phyloP scores from a whole-genome alignment of 1,140 invertebrate species.

The Anoplolepis gracilipes region DNA sequence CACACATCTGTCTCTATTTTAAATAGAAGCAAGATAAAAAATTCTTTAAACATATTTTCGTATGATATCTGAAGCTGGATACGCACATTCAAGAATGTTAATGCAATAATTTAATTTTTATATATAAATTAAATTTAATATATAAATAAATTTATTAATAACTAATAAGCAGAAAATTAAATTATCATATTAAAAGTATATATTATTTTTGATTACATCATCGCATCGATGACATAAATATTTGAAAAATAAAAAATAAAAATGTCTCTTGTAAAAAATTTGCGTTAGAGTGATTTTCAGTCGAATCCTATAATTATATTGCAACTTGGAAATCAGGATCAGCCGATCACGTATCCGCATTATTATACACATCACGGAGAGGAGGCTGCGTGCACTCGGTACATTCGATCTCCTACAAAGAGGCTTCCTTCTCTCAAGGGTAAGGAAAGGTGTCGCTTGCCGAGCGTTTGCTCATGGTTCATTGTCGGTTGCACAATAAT shows the following conservation, averaged over 20 bases:
- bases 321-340: neutral
- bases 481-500: slow-evolving; percentile 69
- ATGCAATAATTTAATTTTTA: no score
- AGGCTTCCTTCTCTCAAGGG: slow-evolving; percentile 69
- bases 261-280: neutral
- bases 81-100: no score
- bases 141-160: no score
- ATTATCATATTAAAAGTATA: neutral
- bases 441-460: slow-evolving; percentile 67
- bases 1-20: neutral
- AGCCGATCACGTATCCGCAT: neutral
- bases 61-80: neutral
- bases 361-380: slow-evolving; percentile 55
- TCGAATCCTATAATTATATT: neutral
- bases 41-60: neutral
- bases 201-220: neutral
- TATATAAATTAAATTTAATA: no score
- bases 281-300: neutral
- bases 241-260: neutral
- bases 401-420: slow-evolving; percentile 44
- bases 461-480: slow-evolving; percentile 59
- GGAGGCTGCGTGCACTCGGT: slow-evolving; percentile 23
- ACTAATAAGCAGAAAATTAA: no score
- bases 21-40: neutral
- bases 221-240: neutral